Base-by-base conservation (phyloP, 2,113 vertebrate genomes). In the Bubo blakistoni region DNA sequence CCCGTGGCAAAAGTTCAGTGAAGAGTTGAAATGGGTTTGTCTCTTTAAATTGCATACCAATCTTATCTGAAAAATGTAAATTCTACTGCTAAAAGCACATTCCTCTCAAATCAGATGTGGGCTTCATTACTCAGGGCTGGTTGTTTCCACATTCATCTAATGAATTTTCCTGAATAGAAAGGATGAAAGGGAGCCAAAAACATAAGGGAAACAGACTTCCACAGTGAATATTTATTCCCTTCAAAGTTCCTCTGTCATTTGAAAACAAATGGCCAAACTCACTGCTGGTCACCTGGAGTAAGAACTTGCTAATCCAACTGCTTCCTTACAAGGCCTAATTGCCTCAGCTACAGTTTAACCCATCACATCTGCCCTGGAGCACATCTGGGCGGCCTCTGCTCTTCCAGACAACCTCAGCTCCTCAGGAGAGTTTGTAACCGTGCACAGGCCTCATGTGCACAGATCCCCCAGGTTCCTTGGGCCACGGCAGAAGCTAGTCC, bases 41-140 rank as follows among this genome's bases (percentile, higher is more conserved):
- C 78, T 95, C 91, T 84, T 86, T 80, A 90, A 84, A 87, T 70
- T 90, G 80, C 97, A 94, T 97, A 95, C 93, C 96, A 81, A 18
- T 67, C 79, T 96, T 96, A 96, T 92, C 97, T 96, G 78, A 93
- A 90, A 97, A 94, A 96, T 95, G 89, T 86, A 96, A 95, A 95
- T 96, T 93, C 55, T 95, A 74, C 70, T 92, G 74, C 81, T 96
- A 81, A 94, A 96, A 96, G 87, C 79, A 94, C 97, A 96, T 97
- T 96, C 97, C 94, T 93, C 78, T 90, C 62, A 90, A 96, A 90
- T 95, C 71, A 94, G 85, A 96, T 90, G 40, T 51, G 21, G 42
- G 66, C 66, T 92, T 94, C 84, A 77, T 92, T 96, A 96, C 26
- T 72, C 32, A 55, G 40, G 34, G 25, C 30, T 93, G 79, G 78